Percentiles rank a stretch among this genome's conserved stretches.
These are phyloP conservation scores for Dicyrtomina minuta DNA, from an alignment of 2,888 invertebrate genomes.

Conservation along the genomic window DNA sequence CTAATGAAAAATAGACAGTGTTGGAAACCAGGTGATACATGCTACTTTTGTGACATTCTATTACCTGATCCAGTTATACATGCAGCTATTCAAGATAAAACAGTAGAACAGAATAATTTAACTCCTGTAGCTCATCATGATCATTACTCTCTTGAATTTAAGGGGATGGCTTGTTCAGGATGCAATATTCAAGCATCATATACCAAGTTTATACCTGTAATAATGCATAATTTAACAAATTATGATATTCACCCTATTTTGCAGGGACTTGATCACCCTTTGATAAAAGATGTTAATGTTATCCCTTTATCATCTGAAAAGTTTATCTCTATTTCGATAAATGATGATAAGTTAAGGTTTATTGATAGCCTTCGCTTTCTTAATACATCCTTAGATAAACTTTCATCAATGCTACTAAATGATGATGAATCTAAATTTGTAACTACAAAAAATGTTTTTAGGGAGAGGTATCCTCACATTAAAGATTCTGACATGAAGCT, in stretches of 20 bases:
- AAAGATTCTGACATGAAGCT: too few relatives aligned
- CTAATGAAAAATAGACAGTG: too few relatives aligned
- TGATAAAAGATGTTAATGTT: not conserved
- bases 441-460: too few relatives aligned
- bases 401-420: not conserved
- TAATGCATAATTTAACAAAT: not conserved
- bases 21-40: too few relatives aligned
- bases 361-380: not conserved
- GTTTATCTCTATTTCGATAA: not conserved
- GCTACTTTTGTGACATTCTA: too few relatives aligned
- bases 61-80: too few relatives aligned
- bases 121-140: too few relatives aligned
- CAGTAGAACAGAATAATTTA: too few relatives aligned
- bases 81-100: too few relatives aligned
- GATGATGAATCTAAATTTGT: too few relatives aligned
- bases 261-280: not conserved
- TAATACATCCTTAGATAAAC: not conserved
- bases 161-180: not conserved
- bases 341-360: not conserved
- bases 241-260: not conserved
- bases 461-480: too few relatives aligned
- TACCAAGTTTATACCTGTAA: not conserved
- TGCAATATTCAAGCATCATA: not conserved
- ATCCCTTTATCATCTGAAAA: constrained; percentile 1
- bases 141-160: not conserved